Evolutionary conservation across 2,888 invertebrate genomes (phyloP).

Genomic region (Lithophane socia): DNA sequence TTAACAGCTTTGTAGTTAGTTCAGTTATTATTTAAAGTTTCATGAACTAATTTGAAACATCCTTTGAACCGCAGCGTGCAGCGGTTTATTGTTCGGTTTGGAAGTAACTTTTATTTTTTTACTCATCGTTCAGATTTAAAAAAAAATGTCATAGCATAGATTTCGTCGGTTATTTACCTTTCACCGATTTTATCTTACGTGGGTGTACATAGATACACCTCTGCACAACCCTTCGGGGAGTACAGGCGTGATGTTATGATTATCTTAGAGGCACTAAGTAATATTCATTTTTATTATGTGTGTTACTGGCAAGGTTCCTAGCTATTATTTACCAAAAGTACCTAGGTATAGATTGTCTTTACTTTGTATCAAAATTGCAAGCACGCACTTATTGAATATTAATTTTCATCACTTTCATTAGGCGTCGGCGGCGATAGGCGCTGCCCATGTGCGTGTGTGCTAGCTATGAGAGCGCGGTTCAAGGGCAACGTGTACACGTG

Average conservation of each 20-base stretch:
- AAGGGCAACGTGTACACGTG: conserved; percentile 55
- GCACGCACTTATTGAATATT: background rate
- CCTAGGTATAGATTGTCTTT: conserved; percentile 8
- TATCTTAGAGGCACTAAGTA: background rate
- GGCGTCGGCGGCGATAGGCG: background rate
- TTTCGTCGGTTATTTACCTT: too few relatives aligned
- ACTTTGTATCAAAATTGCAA: conserved; percentile 10
- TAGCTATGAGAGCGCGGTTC: conserved; percentile 29
- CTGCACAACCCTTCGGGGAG: too few relatives aligned
- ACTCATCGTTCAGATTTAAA: background rate
- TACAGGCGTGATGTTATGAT: too few relatives aligned
- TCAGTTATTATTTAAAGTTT: too few relatives aligned
- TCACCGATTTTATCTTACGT: background rate
- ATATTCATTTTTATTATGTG: background rate
- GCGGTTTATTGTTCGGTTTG: too few relatives aligned
- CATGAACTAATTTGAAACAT: too few relatives aligned
- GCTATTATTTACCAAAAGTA: background rate
- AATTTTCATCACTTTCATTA: conserved; percentile 28
- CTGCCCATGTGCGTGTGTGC: conserved; percentile 5
- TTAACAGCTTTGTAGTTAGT: too few relatives aligned
- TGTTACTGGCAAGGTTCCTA: background rate
- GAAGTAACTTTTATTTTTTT: too few relatives aligned
- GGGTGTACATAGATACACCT: too few relatives aligned
- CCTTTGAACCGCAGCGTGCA: too few relatives aligned
- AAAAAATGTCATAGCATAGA: background rate